Percentiles rank a stretch among this genome's conserved stretches.
phyloP scores from a whole-genome alignment of 2,113 vertebrate species.

The Misgurnus mizolepis region DNA sequence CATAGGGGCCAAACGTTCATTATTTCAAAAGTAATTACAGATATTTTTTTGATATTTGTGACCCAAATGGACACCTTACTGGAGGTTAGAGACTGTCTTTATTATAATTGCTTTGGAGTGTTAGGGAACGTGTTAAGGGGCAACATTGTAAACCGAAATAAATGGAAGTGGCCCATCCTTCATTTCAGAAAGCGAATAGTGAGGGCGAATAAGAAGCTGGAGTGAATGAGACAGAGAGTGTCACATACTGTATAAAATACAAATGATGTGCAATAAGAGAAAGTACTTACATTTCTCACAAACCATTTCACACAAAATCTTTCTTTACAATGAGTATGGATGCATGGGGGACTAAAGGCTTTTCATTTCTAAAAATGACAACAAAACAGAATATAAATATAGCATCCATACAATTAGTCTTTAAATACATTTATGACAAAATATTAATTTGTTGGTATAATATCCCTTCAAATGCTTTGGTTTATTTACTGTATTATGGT shows the following conservation, averaged over 20 bases:
- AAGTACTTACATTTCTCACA: not conserved
- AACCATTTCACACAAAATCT: not conserved
- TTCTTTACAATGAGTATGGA: not conserved
- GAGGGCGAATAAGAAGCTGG: not conserved
- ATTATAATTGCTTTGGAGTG: constrained; percentile 47
- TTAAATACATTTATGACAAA: too few relatives aligned
- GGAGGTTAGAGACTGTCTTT: constrained; percentile 25
- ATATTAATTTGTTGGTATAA: too few relatives aligned
- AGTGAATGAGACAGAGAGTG: not conserved
- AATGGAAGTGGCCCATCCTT: constrained; percentile 9
- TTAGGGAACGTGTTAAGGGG: constrained; percentile 20
- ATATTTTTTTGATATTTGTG: constrained; percentile 51
- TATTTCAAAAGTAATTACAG: constrained; percentile 73
- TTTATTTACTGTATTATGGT: constrained; percentile 41
- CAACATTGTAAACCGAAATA: constrained; percentile 9
- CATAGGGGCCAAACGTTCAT: constrained; percentile 69
- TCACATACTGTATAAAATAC: not conserved
- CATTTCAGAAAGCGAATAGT: not conserved
- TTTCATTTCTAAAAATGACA: too few relatives aligned
- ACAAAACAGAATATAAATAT: too few relatives aligned
- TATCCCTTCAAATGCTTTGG: constrained; percentile 3
- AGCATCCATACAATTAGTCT: too few relatives aligned
- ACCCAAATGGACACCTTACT: constrained; percentile 47
- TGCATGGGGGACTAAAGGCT: not conserved
- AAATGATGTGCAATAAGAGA: not conserved